Evolutionary conservation across 2,797 vertebrate species (phyloP).

Genomic region (Lates japonicus): DNA sequence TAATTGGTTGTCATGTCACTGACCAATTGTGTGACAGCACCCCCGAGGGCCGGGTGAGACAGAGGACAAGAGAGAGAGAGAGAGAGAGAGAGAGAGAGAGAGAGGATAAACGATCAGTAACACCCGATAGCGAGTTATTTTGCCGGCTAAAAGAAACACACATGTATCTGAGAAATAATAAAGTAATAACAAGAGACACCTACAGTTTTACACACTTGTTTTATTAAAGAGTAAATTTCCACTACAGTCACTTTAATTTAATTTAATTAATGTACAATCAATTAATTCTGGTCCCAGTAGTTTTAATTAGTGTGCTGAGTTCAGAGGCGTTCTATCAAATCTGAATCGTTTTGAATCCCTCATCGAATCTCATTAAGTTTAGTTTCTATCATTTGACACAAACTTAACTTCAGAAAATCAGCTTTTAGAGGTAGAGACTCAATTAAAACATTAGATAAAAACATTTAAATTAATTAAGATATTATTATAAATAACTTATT

Average conservation of each 20-base stretch:
- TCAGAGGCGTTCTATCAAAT: neutral
- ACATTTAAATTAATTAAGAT: too few species aligned
- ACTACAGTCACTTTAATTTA: neutral
- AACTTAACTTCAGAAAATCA: too few species aligned
- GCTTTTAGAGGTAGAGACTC: too few species aligned
- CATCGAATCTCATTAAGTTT: neutral
- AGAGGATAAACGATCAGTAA: neutral
- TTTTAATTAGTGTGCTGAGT: neutral
- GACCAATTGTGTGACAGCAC: slow-evolving; percentile 71
- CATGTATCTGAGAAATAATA: neutral
- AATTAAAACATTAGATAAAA: too few species aligned
- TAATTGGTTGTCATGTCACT: slow-evolving; percentile 82
- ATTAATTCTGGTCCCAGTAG: too few species aligned
- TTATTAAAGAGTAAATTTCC: neutral
- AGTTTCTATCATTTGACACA: neutral
- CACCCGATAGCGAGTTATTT: neutral
- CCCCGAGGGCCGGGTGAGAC: slow-evolving; percentile 67
- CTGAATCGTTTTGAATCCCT: neutral
- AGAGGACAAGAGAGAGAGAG: slow-evolving; percentile 59
- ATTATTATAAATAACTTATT: too few species aligned
- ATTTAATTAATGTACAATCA: neutral
- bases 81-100: slow-evolving; percentile 11
- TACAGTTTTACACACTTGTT: neutral
- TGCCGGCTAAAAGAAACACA: neutral
- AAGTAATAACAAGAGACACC: neutral